Percentiles rank a stretch among this genome's conserved stretches.
Conservation (phyloP, 2,797 vertebrate species). For the Numenius phaeopus region DNA sequence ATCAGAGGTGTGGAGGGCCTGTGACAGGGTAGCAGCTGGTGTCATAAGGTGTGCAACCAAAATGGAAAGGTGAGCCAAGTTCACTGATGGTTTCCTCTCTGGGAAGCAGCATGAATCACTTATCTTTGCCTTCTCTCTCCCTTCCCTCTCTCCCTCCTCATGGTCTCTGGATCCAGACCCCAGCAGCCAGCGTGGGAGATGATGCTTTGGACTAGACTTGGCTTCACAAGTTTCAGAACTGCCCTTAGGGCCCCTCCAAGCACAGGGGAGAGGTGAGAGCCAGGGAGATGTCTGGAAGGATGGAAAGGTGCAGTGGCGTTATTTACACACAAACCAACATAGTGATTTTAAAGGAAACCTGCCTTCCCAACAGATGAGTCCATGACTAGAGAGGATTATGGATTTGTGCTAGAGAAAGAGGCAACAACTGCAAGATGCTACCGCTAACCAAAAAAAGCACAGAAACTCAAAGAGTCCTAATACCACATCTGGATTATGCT, state of each 20-base stretch:
- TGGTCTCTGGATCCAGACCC: background rate
- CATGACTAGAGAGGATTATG: background rate
- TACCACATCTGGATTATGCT: background rate
- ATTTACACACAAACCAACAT: conserved; percentile 63
- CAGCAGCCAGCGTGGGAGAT: background rate
- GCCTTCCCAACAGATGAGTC: conserved; percentile 7
- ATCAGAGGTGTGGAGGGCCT: background rate
- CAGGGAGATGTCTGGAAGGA: background rate
- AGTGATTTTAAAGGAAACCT: background rate
- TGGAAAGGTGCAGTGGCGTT: background rate
- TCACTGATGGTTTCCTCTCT: background rate
- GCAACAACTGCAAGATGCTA: conserved; percentile 29
- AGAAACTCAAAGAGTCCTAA: conserved; percentile 14
- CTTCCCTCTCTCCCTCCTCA: background rate
- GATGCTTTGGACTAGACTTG: background rate
- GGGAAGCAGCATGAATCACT: background rate
- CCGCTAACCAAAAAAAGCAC: conserved; percentile 34
- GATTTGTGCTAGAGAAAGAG: conserved; percentile 49
- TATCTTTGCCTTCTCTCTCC: background rate
- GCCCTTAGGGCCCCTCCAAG: background rate
- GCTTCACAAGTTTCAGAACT: background rate
- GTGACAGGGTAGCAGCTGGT: background rate
- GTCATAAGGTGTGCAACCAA: background rate
- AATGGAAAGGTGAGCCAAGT: conserved; percentile 1
- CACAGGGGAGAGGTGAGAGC: background rate